These are phyloP conservation scores for Lepus europaeus DNA, from an alignment of 2,113 vertebrate genomes.

Conservation along the genomic window DNA sequence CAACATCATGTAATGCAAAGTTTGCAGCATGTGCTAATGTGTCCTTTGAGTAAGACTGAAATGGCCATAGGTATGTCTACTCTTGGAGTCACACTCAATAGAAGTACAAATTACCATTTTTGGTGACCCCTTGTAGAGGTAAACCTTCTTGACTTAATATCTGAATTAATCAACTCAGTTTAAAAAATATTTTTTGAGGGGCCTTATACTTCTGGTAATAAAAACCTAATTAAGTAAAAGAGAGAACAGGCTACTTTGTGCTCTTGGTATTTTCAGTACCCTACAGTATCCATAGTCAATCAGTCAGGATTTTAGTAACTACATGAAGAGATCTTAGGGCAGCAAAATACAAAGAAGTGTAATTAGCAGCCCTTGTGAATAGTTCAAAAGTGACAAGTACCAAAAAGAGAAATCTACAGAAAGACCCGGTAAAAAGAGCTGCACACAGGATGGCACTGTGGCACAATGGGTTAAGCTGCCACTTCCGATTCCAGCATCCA, in stretches of 20 bases:
- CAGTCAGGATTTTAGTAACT: background rate
- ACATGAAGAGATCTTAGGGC: background rate
- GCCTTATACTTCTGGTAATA: background rate
- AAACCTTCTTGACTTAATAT: slow-evolving; percentile 32
- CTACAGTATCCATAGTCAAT: background rate
- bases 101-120: background rate
- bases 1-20: background rate
- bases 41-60: background rate
- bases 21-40: background rate
- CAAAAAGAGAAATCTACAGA: background rate
- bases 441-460: background rate
- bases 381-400: background rate
- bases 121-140: background rate
- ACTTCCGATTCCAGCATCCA: too few relatives aligned
- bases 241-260: background rate
- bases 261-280: background rate
- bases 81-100: background rate
- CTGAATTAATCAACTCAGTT: slow-evolving; percentile 13
- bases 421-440: background rate
- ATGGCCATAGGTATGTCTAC: background rate
- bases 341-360: background rate
- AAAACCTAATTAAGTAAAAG: slow-evolving; percentile 35
- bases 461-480: too few relatives aligned
- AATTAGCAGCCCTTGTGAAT: background rate
- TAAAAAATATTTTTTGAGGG: slow-evolving; percentile 50